Evolutionary conservation across 1,140 invertebrate species (phyloP).

Genomic region (Euborellia annulipes): DNA sequence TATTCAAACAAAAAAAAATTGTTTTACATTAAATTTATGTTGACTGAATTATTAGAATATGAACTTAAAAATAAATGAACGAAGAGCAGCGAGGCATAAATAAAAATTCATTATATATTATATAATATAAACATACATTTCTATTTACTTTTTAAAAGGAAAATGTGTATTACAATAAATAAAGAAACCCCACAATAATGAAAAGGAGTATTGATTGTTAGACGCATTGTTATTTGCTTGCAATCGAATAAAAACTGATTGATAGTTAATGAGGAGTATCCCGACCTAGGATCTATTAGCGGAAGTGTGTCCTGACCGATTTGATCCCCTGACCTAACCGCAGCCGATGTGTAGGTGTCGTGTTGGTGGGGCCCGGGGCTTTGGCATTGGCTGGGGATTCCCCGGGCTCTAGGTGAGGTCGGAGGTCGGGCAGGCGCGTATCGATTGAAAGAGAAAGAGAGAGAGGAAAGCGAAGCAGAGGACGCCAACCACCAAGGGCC

Average conservation of each 20-base stretch:
- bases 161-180: background rate
- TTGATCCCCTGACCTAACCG: background rate
- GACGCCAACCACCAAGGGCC: background rate
- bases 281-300: too few relatives aligned
- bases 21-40: too few relatives aligned
- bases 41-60: too few relatives aligned
- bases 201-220: background rate
- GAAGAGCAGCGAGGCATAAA: too few relatives aligned
- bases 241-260: background rate
- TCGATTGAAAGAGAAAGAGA: background rate
- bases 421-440: background rate
- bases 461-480: background rate
- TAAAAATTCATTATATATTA: too few relatives aligned
- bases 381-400: background rate
- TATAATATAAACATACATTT: too few relatives aligned
- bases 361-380: background rate
- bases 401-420: background rate
- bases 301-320: background rate
- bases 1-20: too few relatives aligned
- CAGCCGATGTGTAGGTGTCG: background rate
- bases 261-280: background rate
- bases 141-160: too few relatives aligned
- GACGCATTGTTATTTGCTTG: background rate
- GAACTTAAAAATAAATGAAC: too few relatives aligned
- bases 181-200: background rate